Base-by-base conservation (phyloP, 2,113 vertebrate species). In the Antechinus flavipes region DNA sequence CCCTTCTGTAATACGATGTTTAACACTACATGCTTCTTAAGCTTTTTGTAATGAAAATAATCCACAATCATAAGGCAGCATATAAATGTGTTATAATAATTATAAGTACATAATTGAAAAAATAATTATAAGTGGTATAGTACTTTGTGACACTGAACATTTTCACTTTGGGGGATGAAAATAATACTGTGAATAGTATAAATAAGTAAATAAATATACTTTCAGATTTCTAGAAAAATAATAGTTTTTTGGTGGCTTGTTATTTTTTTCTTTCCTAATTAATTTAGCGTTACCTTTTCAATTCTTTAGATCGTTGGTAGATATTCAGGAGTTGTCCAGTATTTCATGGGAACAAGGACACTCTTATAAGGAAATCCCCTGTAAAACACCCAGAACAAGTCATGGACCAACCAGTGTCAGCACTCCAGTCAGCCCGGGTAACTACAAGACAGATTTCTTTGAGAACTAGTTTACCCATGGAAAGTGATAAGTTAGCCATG, bases 321-420 rank as follows among this genome's bases (percentile, higher is more conserved):
- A 99, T 92, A 98, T 99, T 97, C 98, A 98, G 96, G 98, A 99
- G 91, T 97, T 99, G 94, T 99, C 99, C 0, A 98, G 98, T 94
- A 99, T 99, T 94, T 94, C 97, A 49, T 97, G 0, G 4, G 98
- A 98, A 96, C 97, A 93, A 50, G 98, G 98, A 4, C 47, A 94
- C 92, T 96, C 42, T 93, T 94, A 6, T 30, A 97, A 97, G 61
- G 96, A 54, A 53, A 0, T 16, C 2, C 93, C 93, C 3, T 97
- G 96, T 54, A 93, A 25, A 95, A 98, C 98, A 0, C 98, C 98
- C 24, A 90, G 52, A 95, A 95, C 22, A 52, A 97, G 46, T 52
- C 98, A 95, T 0, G 97, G 97, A 2, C 98, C 99, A 16, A 61
- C 92, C 1, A 95, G 97, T 53, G 96, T 98, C 97, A 99, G 99